Conservation (phyloP, 2,113 vertebrate genomes). For the Alosa alosa region DNA sequence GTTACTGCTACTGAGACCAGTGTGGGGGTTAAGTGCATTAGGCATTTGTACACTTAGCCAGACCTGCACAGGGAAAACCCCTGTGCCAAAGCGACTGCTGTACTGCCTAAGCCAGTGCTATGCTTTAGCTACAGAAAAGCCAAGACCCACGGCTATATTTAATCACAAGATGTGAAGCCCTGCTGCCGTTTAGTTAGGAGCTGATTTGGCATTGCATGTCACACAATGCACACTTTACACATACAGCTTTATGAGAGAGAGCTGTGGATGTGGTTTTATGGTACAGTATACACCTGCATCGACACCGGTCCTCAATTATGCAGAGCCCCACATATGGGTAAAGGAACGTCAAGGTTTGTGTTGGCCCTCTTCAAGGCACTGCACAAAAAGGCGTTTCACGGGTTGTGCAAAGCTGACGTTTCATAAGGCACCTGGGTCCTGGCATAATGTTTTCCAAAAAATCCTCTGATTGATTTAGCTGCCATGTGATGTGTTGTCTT, state of each 20-base stretch:
- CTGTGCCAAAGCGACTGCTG: neutral
- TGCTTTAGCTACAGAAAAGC: neutral
- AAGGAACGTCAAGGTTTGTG: neutral
- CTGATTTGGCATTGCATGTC: slow-evolving; percentile 26
- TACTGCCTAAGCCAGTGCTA: neutral
- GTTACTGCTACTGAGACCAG: neutral
- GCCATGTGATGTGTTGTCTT: neutral
- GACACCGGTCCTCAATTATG: slow-evolving; percentile 36
- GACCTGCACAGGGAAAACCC: neutral
- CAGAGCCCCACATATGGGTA: neutral
- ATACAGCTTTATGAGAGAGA: slow-evolving; percentile 29
- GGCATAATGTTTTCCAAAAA: neutral
- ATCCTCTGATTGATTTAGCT: slow-evolving; percentile 18
- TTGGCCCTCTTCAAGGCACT: neutral
- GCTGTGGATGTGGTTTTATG: slow-evolving; percentile 47
- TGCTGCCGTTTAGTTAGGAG: neutral
- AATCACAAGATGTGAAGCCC: slow-evolving; percentile 1
- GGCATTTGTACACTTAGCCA: neutral
- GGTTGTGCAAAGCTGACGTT: slow-evolving; percentile 19
- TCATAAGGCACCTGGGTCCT: slow-evolving; percentile 37
- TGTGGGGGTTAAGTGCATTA: neutral
- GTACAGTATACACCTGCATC: slow-evolving; percentile 41
- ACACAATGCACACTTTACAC: slow-evolving; percentile 33
- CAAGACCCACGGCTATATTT: neutral
- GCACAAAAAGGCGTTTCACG: neutral